These are phyloP conservation scores for Pomacea maculata DNA, from an alignment of 1,140 invertebrate genomes.

Conservation along the genomic window DNA sequence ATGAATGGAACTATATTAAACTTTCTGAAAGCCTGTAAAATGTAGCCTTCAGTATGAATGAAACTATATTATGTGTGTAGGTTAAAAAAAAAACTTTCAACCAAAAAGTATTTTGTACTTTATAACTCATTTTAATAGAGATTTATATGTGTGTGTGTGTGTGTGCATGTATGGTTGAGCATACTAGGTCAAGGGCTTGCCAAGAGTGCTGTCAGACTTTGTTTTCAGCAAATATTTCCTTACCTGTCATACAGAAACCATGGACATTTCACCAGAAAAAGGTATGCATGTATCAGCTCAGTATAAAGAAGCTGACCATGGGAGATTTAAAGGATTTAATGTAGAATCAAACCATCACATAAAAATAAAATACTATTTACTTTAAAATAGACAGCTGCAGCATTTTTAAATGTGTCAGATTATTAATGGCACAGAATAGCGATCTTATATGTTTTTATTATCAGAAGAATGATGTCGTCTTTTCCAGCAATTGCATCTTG, in stretches of 20 bases:
- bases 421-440: no score
- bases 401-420: no score
- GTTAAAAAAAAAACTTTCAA: no score
- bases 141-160: background rate
- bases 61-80: background rate
- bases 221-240: constrained; percentile 60
- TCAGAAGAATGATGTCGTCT: no score
- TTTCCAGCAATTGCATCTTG: no score
- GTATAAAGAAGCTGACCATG: background rate
- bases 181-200: constrained; percentile 45
- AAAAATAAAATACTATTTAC: no score
- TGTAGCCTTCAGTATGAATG: background rate
- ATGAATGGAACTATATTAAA: background rate
- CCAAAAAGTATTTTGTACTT: background rate
- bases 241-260: constrained; percentile 51
- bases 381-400: no score
- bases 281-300: constrained; percentile 30
- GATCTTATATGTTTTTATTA: no score
- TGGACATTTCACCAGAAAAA: constrained; percentile 52
- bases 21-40: background rate
- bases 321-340: no score
- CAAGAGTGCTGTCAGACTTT: constrained; percentile 47
- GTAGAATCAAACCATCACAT: no score
- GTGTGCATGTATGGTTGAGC: constrained; percentile 12
- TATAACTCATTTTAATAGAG: background rate